Conservation (phyloP, 2,113 vertebrate species). For the Capreolus pygargus region DNA sequence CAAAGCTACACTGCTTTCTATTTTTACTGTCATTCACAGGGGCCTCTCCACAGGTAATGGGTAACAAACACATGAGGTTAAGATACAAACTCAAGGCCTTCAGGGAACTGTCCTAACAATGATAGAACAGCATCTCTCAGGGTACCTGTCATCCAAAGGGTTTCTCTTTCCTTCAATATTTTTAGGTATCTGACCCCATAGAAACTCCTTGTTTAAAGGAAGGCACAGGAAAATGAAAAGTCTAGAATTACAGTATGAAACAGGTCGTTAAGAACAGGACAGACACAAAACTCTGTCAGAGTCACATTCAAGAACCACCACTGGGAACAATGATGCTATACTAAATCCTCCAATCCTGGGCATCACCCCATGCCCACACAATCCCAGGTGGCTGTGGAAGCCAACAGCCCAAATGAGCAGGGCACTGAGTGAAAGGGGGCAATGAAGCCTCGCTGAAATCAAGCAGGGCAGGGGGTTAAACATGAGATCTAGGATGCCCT, state of each 20-base stretch:
- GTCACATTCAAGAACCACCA: slow-evolving; percentile 61
- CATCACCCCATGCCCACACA: not conserved
- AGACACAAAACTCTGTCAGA: slow-evolving; percentile 32
- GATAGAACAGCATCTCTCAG: not conserved
- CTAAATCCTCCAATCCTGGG: not conserved
- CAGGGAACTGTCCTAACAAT: not conserved
- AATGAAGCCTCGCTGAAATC: not conserved
- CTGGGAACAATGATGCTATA: slow-evolving; percentile 51
- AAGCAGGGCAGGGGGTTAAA: not conserved
- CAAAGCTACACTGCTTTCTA: not conserved
- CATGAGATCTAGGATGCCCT: not conserved
- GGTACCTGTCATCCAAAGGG: not conserved
- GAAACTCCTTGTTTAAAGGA: not conserved
- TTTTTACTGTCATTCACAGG: slow-evolving; percentile 29
- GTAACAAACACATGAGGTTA: not conserved
- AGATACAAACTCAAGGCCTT: not conserved
- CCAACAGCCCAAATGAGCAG: not conserved
- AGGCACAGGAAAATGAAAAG: slow-evolving; percentile 40
- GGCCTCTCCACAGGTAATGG: not conserved
- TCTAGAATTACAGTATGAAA: slow-evolving; percentile 24
- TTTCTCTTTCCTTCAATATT: not conserved
- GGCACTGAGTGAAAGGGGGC: not conserved
- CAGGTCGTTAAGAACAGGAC: not conserved
- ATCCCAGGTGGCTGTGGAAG: not conserved
- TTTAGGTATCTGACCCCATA: not conserved